Evolutionary conservation across 2,888 invertebrate genomes (phyloP).

Genomic region (Malthinus flaveolus): DNA sequence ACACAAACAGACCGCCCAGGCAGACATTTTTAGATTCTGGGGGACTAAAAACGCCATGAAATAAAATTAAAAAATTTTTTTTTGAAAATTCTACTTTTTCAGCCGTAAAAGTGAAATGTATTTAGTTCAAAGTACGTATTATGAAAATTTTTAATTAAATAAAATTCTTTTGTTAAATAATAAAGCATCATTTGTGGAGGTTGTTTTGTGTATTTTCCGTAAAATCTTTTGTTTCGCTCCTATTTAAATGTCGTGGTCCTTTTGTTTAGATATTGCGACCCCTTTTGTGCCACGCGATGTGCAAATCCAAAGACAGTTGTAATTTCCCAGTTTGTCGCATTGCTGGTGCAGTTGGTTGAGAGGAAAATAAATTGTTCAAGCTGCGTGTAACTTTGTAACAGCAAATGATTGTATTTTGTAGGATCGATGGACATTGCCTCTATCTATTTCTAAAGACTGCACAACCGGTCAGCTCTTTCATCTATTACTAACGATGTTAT

Average conservation of each 20-base stretch:
- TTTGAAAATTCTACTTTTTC: too few relatives aligned
- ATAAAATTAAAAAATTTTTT: too few relatives aligned
- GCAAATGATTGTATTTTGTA: slow-evolving; percentile 25
- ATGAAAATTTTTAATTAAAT: slow-evolving; percentile 27
- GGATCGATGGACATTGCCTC: slow-evolving; percentile 25
- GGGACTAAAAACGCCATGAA: too few relatives aligned
- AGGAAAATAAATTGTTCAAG: slow-evolving; percentile 26
- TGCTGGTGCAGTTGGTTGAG: slow-evolving; percentile 25
- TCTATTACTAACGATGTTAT: slow-evolving; percentile 8
- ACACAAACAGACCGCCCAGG: too few relatives aligned
- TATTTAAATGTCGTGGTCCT: slow-evolving; percentile 20
- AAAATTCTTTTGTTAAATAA: not conserved
- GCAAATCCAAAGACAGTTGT: slow-evolving; percentile 31
- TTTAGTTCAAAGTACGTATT: not conserved
- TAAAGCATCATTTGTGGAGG: slow-evolving; percentile 1
- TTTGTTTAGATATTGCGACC: slow-evolving; percentile 24
- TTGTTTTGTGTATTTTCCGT: slow-evolving; percentile 5
- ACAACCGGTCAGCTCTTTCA: slow-evolving; percentile 7
- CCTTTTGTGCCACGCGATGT: slow-evolving; percentile 29
- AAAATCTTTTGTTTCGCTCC: slow-evolving; percentile 20
- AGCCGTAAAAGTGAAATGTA: too few relatives aligned
- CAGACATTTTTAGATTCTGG: too few relatives aligned
- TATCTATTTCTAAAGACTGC: slow-evolving; percentile 22
- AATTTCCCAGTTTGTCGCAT: slow-evolving; percentile 29
- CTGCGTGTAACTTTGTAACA: slow-evolving; percentile 29